Evolutionary conservation across 2,888 invertebrate species (phyloP).

Genomic region (Amphipoea lucens): DNA sequence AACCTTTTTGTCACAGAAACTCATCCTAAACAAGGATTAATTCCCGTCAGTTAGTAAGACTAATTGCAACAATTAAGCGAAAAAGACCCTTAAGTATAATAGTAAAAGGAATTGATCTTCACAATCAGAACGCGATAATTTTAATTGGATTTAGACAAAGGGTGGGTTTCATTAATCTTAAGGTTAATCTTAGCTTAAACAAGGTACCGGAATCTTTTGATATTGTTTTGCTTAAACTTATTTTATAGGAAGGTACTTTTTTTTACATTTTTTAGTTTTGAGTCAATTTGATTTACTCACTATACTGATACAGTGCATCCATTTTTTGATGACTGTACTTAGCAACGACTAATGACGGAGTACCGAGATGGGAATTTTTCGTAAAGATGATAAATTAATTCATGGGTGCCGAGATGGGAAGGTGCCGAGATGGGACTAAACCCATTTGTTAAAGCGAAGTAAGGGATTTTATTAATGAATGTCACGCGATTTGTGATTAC

Average conservation of each 20-base stretch:
- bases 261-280: too few relatives aligned
- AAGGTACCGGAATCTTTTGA: conserved; percentile 32
- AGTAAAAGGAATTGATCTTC: conserved; percentile 44
- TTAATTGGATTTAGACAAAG: conserved; percentile 60
- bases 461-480: conserved; percentile 9
- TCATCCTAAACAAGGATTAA: conserved; percentile 9
- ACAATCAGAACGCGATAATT: conserved; percentile 42
- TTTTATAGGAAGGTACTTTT: too few relatives aligned
- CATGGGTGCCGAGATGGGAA: too few relatives aligned
- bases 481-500: background rate
- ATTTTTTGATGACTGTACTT: too few relatives aligned
- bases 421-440: too few relatives aligned
- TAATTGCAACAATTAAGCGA: conserved; percentile 42
- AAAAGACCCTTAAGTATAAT: conserved; percentile 23
- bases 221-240: conserved; percentile 25
- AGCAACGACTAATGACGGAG: too few relatives aligned
- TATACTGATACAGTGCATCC: too few relatives aligned
- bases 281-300: too few relatives aligned
- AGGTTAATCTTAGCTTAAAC: conserved; percentile 45
- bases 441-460: conserved; percentile 11
- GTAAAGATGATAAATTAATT: too few relatives aligned
- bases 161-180: conserved; percentile 56
- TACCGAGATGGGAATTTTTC: too few relatives aligned
- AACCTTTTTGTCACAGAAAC: conserved; percentile 12
- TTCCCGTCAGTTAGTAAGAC: conserved; percentile 1